Evolutionary conservation across 2,888 invertebrate species (phyloP).

Genomic region (Pterostichus niger): DNA sequence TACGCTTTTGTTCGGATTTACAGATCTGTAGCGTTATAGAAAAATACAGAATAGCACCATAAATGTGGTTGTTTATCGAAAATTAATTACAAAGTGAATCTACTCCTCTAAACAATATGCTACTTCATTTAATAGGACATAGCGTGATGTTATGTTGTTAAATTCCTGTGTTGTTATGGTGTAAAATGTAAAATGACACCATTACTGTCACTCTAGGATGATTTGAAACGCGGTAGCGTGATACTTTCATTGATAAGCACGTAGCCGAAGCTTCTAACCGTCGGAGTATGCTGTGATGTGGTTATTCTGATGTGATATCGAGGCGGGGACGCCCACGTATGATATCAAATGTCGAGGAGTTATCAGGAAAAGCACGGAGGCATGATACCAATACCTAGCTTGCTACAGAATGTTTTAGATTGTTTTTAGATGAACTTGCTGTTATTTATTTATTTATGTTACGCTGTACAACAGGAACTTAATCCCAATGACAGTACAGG

Average conservation of each 20-base stretch:
- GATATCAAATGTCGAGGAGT: neutral
- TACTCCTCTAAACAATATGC: too few species aligned
- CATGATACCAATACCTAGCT: neutral
- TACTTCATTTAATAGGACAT: too few species aligned
- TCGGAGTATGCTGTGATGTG: neutral
- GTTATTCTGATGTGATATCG: conserved; percentile 18
- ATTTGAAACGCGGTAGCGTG: conserved; percentile 51
- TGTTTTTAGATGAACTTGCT: too few species aligned
- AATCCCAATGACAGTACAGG: too few species aligned
- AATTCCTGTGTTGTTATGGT: neutral
- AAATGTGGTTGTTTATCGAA: too few species aligned
- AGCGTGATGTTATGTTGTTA: neutral
- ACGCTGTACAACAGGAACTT: too few species aligned
- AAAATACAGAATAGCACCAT: too few species aligned
- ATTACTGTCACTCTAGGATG: conserved; percentile 8
- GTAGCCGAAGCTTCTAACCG: neutral
- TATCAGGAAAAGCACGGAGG: neutral
- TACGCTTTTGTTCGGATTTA: too few species aligned
- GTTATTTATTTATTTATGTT: too few species aligned
- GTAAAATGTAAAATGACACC: neutral
- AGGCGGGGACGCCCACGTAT: conserved; percentile 20
- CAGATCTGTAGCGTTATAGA: too few species aligned
- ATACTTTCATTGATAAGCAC: conserved; percentile 49
- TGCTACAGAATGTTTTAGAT: neutral
- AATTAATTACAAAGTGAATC: too few species aligned